Base-by-base conservation (phyloP, 1,140 invertebrate species). In the Zaprionus camerounensis region DNA sequence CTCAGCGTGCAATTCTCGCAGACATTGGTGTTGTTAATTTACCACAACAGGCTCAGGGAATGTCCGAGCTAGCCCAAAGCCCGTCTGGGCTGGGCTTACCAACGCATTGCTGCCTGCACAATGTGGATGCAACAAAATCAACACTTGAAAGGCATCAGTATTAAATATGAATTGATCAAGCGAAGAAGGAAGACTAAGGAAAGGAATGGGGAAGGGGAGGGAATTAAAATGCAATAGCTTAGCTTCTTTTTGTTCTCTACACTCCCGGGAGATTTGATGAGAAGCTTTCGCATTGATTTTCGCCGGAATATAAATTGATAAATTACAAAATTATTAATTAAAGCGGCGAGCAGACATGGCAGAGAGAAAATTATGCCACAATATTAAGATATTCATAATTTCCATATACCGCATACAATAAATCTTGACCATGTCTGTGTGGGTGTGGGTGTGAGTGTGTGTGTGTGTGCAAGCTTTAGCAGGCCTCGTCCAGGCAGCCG, bases 311-410 rank as follows among this genome's bases (percentile, higher is more conserved):
- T 71, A 88, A 83, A 84, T 83, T 87, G 84, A 83, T 82, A 90
- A 90, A 82, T 85, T 90, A 91, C 81, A 76, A 90, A 85, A 85
- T 80, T 85, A 78, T 87, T 90, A 91, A 90, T 91, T 90, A 91
- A 85, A 78, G 82, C 71, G 63, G 36, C 17, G 28, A 71, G 51
- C 31, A 28, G 44, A 46, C 34, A 36, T 51, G 63, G 51, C 24
- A 17, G 5, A 38, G 71, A 72, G 20, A 61, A 80, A 85, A 90
- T 90, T 82, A 90, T 77, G 79, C 68, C 72, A 57, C 71, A 88
- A 90, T 85, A 91, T 90, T 85, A 86, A 81, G 83, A 83, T 86
- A 90, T 90, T 90, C 88, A 90, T 90, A 90, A 85, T 90, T 90
- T 90, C 79, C 86, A 90, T 76, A 80, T 71, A 67, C 76, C 71